A percentile compares a stretch with the other conserved stretches of the same genome.
phyloP scores from a whole-genome alignment of 2,888 invertebrate genomes.

The Luperina testacea region DNA sequence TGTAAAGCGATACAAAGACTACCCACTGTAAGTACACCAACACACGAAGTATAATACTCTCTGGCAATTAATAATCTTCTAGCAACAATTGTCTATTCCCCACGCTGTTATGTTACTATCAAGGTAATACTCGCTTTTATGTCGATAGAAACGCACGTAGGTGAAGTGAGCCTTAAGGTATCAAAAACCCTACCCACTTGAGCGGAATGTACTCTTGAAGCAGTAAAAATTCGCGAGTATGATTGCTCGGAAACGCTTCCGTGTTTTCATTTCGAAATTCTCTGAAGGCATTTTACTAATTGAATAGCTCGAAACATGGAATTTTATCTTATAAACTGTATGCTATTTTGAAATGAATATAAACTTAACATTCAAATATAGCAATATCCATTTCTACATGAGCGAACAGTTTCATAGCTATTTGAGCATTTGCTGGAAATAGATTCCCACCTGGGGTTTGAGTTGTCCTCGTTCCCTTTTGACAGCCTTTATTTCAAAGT shows the following conservation, averaged over 20 bases:
- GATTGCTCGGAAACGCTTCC: constrained; percentile 18
- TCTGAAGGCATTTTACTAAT: constrained; percentile 18
- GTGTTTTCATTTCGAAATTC: constrained; percentile 21
- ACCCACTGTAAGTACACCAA: constrained; percentile 39
- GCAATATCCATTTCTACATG: constrained; percentile 32
- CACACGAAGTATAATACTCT: constrained; percentile 33
- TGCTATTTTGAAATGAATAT: constrained; percentile 7
- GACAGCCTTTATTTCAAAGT: background rate
- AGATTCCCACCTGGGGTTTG: constrained; percentile 31
- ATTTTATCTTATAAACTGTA: background rate
- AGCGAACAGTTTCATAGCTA: constrained; percentile 39
- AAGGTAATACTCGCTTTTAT: constrained; percentile 28
- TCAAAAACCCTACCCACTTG: background rate
- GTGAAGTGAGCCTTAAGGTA: background rate
- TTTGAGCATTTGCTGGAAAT: constrained; percentile 36
- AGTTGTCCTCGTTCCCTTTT: constrained; percentile 11
- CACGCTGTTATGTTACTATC: constrained; percentile 13
- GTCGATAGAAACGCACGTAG: background rate
- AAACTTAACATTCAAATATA: constrained; percentile 6
- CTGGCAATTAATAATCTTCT: constrained; percentile 55
- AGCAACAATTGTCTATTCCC: constrained; percentile 31
- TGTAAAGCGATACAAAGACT: constrained; percentile 55
- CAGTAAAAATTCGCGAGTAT: background rate
- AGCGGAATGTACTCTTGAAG: constrained; percentile 2
- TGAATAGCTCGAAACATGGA: constrained; percentile 3